phyloP scores from a whole-genome alignment of 2,797 vertebrate genomes.

The Pygocentrus nattereri region DNA sequence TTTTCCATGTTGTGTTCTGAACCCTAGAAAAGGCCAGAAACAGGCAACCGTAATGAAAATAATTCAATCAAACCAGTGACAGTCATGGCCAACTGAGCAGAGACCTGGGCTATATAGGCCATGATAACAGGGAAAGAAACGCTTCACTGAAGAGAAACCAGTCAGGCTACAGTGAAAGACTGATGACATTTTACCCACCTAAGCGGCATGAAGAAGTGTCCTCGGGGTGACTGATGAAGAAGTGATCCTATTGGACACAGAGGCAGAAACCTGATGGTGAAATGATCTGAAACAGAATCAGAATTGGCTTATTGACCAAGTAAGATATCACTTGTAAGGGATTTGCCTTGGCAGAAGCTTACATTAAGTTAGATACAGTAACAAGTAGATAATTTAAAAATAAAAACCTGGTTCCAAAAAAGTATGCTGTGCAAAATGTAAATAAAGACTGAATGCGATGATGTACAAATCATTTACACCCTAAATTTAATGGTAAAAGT shows the following conservation, averaged over 20 bases:
- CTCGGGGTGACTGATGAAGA: background rate
- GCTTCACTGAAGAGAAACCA: background rate
- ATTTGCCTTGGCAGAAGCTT: background rate
- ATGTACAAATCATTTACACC: too few species aligned
- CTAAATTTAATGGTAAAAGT: too few species aligned
- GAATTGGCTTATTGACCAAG: background rate
- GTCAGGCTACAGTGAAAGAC: background rate
- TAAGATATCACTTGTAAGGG: background rate
- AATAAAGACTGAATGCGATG: too few species aligned
- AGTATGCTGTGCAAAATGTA: too few species aligned
- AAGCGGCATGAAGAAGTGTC: background rate
- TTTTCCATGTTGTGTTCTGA: too few species aligned
- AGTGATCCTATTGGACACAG: background rate
- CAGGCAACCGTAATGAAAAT: slow-evolving; percentile 13
- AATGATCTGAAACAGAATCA: background rate
- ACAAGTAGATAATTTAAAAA: too few species aligned
- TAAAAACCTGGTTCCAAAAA: too few species aligned
- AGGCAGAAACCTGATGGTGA: background rate
- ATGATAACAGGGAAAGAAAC: background rate
- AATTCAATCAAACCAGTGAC: background rate
- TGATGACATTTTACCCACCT: slow-evolving; percentile 9
- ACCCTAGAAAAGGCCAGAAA: slow-evolving; percentile 3
- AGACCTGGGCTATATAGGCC: background rate
- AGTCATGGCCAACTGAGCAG: background rate
- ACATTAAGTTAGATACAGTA: background rate